phyloP scores from a whole-genome alignment of 2,888 invertebrate species.

The Steinernema hermaphroditum region DNA sequence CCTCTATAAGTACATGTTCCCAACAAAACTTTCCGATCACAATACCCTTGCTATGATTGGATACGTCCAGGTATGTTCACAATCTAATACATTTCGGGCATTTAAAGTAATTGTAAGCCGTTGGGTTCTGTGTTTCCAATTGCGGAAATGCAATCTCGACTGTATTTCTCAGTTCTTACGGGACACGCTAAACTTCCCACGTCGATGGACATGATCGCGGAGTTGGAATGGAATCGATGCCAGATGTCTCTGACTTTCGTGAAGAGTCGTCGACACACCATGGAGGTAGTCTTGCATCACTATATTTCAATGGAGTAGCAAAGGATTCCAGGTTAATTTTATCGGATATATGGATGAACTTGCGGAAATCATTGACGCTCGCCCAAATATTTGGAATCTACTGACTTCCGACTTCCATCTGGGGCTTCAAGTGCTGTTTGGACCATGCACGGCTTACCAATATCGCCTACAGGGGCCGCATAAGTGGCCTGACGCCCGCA shows the following conservation, averaged over 20 bases:
- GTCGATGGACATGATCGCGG: constrained; percentile 42
- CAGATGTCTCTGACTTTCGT: constrained; percentile 44
- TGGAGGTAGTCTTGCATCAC: constrained; percentile 41
- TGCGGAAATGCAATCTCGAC: constrained; percentile 40
- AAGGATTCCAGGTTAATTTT: constrained; percentile 45
- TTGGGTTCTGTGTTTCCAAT: constrained; percentile 29
- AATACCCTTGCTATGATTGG: constrained; percentile 59
- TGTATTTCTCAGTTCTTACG: constrained; percentile 42
- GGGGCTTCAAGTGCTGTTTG: not conserved
- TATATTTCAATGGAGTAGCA: not conserved
- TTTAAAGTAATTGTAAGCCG: constrained; percentile 33
- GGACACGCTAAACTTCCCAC: constrained; percentile 41
- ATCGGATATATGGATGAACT: constrained; percentile 46
- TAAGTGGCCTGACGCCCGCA: not conserved
- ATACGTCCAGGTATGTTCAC: constrained; percentile 41
- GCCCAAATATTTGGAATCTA: constrained; percentile 35
- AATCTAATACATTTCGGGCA: not conserved
- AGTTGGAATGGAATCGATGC: constrained; percentile 37
- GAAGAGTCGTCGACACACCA: constrained; percentile 50
- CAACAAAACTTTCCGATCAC: constrained; percentile 47
- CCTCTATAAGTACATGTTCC: constrained; percentile 58
- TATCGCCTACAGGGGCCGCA: not conserved
- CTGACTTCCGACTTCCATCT: constrained; percentile 35
- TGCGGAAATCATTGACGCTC: constrained; percentile 44
- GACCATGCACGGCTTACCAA: constrained; percentile 21